Conservation (phyloP, 2,113 vertebrate species). For the Lepidiolamprologus cunningtoni region DNA sequence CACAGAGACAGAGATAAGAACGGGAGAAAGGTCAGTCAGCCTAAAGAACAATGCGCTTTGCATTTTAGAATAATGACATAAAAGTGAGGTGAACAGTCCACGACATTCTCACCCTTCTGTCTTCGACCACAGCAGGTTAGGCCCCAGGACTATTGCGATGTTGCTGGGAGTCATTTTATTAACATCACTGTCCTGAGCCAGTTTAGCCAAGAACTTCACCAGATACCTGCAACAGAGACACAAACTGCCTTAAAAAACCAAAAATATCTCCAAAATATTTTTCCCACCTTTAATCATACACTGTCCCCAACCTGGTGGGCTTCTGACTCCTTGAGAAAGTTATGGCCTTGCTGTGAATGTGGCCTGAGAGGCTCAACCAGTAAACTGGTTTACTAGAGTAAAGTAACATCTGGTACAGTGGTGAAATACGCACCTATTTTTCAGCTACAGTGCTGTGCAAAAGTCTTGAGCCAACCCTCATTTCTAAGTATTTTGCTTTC, state of each 20-base stretch:
- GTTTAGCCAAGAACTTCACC: slow-evolving; percentile 92
- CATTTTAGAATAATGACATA: not conserved
- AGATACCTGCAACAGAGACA: slow-evolving; percentile 79
- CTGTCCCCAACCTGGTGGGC: not conserved
- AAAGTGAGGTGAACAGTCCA: not conserved
- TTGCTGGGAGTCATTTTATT: slow-evolving; percentile 99
- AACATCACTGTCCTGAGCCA: slow-evolving; percentile 87
- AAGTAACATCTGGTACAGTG: not conserved
- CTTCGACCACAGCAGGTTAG: slow-evolving; percentile 93
- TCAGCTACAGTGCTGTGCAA: not conserved
- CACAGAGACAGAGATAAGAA: not conserved
- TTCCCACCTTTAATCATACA: not conserved
- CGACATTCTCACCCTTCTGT: slow-evolving; percentile 82
- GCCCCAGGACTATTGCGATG: slow-evolving; percentile 91
- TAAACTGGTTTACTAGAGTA: not conserved
- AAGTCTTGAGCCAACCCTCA: not conserved
- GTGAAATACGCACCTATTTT: not conserved
- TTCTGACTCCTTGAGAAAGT: not conserved
- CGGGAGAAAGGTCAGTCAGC: not conserved
- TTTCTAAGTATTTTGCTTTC: not conserved
- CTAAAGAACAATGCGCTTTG: not conserved
- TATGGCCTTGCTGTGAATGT: not conserved
- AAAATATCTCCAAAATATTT: not conserved
- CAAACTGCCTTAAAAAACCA: not conserved
- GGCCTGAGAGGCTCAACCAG: not conserved